phyloP scores from a whole-genome alignment of 2,113 vertebrate genomes.

The Lontra canadensis region DNA sequence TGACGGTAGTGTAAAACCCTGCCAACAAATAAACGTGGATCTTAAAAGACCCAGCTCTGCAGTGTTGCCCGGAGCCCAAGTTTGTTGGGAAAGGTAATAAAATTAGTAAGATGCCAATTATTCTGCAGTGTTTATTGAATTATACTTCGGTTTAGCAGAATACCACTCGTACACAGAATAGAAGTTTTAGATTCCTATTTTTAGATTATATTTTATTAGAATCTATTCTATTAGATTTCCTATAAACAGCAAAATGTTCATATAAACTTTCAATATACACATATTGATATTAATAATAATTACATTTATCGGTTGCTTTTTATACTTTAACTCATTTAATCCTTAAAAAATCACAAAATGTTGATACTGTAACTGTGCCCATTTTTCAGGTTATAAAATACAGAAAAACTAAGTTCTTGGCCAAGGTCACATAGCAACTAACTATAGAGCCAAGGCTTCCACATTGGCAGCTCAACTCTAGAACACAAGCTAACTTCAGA shows the following conservation, averaged over 20 bases:
- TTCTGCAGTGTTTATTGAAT: neutral
- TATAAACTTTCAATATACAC: neutral
- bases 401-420: neutral
- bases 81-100: constrained; percentile 61
- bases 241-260: neutral
- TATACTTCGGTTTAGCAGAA: neutral
- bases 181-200: neutral
- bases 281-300: neutral
- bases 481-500: neutral
- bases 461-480: neutral
- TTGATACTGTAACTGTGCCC: neutral
- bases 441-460: neutral
- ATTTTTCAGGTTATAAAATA: constrained; percentile 29
- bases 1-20: constrained; percentile 34
- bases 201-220: no score
- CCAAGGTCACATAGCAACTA: neutral
- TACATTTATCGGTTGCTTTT: neutral
- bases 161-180: neutral
- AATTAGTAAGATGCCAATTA: constrained; percentile 44
- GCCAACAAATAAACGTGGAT: constrained; percentile 39
- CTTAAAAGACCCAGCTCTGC: neutral
- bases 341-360: neutral
- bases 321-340: neutral
- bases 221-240: no score
- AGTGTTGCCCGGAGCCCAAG: constrained; percentile 60